phyloP scores from a whole-genome alignment of 1,140 invertebrate species.

The Asbolus verrucosus region DNA sequence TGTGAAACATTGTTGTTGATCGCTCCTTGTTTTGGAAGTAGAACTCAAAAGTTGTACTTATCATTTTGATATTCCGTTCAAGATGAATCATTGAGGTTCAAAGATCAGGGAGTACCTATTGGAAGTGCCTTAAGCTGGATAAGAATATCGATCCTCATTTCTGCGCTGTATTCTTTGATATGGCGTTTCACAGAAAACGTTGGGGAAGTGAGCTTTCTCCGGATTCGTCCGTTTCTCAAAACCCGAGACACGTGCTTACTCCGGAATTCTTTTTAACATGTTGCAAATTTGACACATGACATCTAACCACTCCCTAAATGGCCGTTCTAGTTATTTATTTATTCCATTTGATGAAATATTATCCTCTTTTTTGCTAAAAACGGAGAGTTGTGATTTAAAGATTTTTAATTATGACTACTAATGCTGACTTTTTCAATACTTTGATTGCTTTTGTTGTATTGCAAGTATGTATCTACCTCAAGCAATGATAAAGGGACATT shows the following conservation, averaged over 20 bases:
- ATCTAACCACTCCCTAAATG: neutral
- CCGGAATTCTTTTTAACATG: neutral
- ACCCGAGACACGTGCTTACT: slow-evolving; percentile 4
- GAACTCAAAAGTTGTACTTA: too few species aligned
- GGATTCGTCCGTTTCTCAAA: neutral
- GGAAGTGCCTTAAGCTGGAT: slow-evolving; percentile 19
- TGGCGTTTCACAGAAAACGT: neutral
- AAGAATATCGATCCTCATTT: slow-evolving; percentile 25
- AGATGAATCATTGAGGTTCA: neutral
- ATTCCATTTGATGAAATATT: too few species aligned
- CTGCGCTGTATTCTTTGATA: slow-evolving; percentile 36
- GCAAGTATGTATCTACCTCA: too few species aligned
- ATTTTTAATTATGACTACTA: too few species aligned
- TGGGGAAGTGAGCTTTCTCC: neutral
- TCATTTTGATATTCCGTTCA: slow-evolving; percentile 10
- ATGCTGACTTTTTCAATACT: too few species aligned
- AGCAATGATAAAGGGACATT: too few species aligned
- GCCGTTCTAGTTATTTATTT: too few species aligned
- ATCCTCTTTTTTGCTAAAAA: too few species aligned
- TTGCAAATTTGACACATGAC: slow-evolving; percentile 4
- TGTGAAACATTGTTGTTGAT: too few species aligned
- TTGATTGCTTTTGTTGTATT: too few species aligned
- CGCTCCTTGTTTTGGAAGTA: too few species aligned
- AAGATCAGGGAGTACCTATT: slow-evolving; percentile 6
- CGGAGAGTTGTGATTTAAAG: too few species aligned